Base-by-base conservation (phyloP, 1,140 invertebrate genomes). In the Antheraea mylitta region DNA sequence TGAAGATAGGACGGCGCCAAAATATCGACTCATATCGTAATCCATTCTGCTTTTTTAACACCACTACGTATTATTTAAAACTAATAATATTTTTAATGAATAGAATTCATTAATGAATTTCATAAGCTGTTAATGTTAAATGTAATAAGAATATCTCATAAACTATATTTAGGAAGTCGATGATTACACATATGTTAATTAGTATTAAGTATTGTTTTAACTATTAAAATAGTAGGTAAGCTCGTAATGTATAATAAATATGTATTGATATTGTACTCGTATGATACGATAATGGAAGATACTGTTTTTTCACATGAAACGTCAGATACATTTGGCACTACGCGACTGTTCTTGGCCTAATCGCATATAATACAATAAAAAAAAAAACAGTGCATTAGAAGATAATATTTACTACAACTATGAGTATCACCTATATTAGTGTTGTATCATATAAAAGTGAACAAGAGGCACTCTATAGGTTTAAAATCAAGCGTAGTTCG, bases 391-490 rank as follows among this genome's bases (percentile, higher is more conserved):
- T 88, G 86, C 83, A 83, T 83, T 76, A 77, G 38, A 42, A 80
- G 79, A 78, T 78, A 83, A 82, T 77, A 75, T 79, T 53, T 66
- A 74, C 87, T 90, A 90, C 85, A 81, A 65, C 89, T 90, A 91
- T 83, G 63, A 82, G 73, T 86, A 85, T 84, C 74, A 79, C 78
- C 87, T 90, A 88, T 79, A 70, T 81, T 73, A 84, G 84, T 84
- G 82, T 85, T 82, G 82, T 89, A 89, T 87, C 86, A 90, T 90
- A 92, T 90, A 92, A 92, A 90, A 89, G 89, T 92, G 90, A 92
- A 90, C 84, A 91, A 92, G 87, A 93, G 92, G 92, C 92, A 93
- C 92, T 92, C 86, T 92, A 93, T 90, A 93, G 89, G 90, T 92
- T 83, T 71, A 79, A 84, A 83, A 79, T 89, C 11, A 92, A 92